These are phyloP conservation scores for Thymelicus acteon DNA, from an alignment of 2,888 invertebrate species.

Conservation along the genomic window DNA sequence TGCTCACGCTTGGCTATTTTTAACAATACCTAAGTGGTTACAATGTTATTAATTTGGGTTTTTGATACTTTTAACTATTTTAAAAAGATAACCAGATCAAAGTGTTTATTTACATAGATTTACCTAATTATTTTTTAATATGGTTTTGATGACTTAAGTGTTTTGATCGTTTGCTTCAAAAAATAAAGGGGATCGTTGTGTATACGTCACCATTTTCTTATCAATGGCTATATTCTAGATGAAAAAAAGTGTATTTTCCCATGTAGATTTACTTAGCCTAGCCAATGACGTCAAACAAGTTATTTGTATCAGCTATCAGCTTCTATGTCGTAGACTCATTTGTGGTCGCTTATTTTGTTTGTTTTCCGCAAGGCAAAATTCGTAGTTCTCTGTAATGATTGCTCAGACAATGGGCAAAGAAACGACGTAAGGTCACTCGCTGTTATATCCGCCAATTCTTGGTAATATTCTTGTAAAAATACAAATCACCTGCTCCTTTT, in stretches of 20 bases:
- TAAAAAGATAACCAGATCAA: no score
- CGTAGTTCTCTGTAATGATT: not conserved
- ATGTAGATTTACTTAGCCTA: not conserved
- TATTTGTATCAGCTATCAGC: not conserved
- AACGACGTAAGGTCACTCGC: not conserved
- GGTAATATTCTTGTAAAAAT: not conserved
- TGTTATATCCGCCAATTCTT: not conserved
- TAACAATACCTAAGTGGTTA: not conserved
- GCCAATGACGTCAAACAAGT: conserved; percentile 17
- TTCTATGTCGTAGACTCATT: not conserved
- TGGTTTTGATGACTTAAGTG: no score
- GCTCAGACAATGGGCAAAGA: not conserved
- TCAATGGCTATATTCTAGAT: no score
- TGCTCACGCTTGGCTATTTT: not conserved
- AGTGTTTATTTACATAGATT: no score
- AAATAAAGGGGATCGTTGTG: no score
- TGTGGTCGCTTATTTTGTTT: conserved; percentile 7
- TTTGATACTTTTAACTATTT: no score
- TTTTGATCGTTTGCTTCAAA: no score
- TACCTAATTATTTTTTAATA: no score
- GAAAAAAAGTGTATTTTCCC: no score
- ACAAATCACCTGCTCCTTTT: no score
- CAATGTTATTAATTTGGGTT: not conserved
- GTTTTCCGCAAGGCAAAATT: conserved; percentile 27
- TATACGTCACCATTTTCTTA: no score